phyloP scores from a whole-genome alignment of 2,888 invertebrate species.

The Cerastis leucographa region DNA sequence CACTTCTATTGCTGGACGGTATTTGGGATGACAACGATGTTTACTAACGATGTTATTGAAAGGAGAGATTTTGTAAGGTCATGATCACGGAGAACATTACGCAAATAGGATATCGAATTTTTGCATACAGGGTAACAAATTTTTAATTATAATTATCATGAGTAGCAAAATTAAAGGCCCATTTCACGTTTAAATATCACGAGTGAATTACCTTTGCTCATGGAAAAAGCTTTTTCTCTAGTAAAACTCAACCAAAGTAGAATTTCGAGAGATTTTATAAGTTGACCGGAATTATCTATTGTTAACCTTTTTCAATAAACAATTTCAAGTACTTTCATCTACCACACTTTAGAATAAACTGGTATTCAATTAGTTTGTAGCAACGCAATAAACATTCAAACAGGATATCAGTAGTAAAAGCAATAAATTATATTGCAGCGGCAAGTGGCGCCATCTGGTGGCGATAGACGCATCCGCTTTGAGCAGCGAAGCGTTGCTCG shows the following conservation, averaged over 20 bases:
- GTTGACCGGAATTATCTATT: not conserved
- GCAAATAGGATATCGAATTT: not conserved
- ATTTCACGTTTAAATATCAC: not conserved
- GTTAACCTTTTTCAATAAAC: not conserved
- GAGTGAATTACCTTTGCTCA: too few relatives aligned
- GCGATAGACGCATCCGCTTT: conserved; percentile 32
- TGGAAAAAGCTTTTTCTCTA: not conserved
- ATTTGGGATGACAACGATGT: conserved; percentile 12
- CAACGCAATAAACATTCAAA: conserved; percentile 8
- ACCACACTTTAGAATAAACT: not conserved
- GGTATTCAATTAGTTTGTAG: not conserved
- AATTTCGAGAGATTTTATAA: not conserved
- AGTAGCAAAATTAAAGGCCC: too few relatives aligned
- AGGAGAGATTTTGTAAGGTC: not conserved
- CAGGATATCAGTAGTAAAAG: conserved; percentile 15
- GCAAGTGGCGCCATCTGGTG: conserved; percentile 35
- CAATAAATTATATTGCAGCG: conserved; percentile 31
- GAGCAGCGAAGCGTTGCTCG: not conserved
- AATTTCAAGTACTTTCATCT: not conserved
- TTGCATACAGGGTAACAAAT: not conserved
- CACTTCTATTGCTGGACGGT: conserved; percentile 1
- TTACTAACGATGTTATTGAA: conserved; percentile 11
- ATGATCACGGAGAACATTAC: not conserved
- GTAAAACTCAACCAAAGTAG: not conserved
- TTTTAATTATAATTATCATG: not conserved